Conservation (phyloP, 2,113 vertebrate genomes). For the Cnemophilus loriae region DNA sequence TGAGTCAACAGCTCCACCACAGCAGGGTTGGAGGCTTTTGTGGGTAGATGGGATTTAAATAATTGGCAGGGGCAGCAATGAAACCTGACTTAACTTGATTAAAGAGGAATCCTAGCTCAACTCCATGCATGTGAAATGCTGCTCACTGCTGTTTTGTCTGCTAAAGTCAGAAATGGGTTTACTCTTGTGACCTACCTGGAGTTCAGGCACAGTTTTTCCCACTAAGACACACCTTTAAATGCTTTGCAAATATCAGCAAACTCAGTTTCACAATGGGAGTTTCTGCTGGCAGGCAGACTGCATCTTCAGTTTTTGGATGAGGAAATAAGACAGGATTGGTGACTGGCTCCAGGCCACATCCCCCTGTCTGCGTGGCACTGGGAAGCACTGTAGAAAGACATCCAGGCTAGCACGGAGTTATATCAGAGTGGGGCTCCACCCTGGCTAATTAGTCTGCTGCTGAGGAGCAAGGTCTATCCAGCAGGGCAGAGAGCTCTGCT, state of each 20-base stretch:
- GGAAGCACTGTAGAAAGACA: neutral
- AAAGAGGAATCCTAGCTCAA: neutral
- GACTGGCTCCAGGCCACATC: neutral
- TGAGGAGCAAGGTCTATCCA: neutral
- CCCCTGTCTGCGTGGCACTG: neutral
- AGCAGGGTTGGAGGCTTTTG: neutral
- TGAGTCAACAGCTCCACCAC: neutral
- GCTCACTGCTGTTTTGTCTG: neutral
- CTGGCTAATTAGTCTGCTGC: constrained; percentile 1
- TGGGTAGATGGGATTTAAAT: constrained; percentile 17
- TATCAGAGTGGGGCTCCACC: constrained; percentile 12
- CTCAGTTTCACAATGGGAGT: constrained; percentile 49
- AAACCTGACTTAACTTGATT: neutral
- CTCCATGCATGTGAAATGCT: neutral
- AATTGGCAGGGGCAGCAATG: neutral
- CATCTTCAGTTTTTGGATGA: constrained; percentile 44
- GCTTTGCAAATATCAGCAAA: constrained; percentile 59
- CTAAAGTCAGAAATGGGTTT: neutral
- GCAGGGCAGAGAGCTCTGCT: neutral
- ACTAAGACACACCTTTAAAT: constrained; percentile 36
- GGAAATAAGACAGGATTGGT: constrained; percentile 32
- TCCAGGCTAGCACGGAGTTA: neutral
- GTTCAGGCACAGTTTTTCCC: neutral
- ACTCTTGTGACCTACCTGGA: neutral
- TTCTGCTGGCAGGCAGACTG: constrained; percentile 40